Base-by-base conservation (phyloP, 2,797 vertebrate species). In the Phataginus tricuspis region DNA sequence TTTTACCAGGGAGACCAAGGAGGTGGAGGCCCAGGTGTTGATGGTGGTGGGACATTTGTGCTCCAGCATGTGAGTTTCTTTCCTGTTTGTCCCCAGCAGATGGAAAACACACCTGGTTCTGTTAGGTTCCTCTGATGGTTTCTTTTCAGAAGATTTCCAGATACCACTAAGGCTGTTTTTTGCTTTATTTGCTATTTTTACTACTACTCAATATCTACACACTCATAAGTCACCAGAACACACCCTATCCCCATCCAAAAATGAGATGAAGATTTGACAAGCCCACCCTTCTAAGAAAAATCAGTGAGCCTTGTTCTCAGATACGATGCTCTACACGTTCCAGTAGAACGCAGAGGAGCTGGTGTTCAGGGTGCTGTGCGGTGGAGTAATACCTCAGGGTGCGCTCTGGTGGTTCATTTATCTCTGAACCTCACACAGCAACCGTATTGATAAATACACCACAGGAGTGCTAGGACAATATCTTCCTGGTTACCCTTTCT, bases 141-240 rank as follows among this genome's bases (percentile, higher is more conserved):
- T 90, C 59, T 94, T 92, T 59, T 25, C n/a, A 29, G 7, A 79
- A 68, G 23, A 15, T 68, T 86, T 90, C 19, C 18, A 53, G 53
- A 86, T 25, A 31, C n/a, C 49, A 55, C 6, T 21, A 55, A 63
- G 27, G 39, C 59, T 34, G 21, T 63, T 83, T 94, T 94, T 92
- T 57, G 49, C 23, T 88, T 94, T 75, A 2, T 5, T 72, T 71
- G 51, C 57, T 80, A 23, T 92, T 88, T 95, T 94, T 85, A 89
- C 27, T 64, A 37, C 72, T 55, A 29, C 15, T 77, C 77, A 72
- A 42, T 42, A 79, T 39, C 15, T 66, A 34, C 23, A 63, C 1
- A 19, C 12, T 64, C 9, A 10, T 15, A 61, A n/a, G 4, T 92
- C 77, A 90, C 71, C 77, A 14, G 72, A 83, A 94, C 51, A 83